phyloP scores from a whole-genome alignment of 2,113 vertebrate species.

The Hyperopisus bebe region DNA sequence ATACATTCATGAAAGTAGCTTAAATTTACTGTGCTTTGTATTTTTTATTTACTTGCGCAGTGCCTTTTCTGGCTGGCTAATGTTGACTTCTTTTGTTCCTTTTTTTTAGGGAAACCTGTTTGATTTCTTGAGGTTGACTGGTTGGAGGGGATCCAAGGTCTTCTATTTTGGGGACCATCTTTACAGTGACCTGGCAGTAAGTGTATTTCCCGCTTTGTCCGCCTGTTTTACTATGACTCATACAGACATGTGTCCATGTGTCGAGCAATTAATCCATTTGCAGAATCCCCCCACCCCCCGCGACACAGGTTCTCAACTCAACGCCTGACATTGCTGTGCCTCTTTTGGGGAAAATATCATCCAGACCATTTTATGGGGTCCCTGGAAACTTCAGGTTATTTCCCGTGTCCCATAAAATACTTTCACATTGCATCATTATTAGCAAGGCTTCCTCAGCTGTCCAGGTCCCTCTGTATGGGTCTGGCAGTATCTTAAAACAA shows the following conservation, averaged over 20 bases:
- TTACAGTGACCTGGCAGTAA: constrained; percentile 91
- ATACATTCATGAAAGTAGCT: neutral
- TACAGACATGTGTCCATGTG: neutral
- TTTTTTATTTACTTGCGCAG: too few species aligned
- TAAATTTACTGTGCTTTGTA: neutral
- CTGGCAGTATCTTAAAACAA: neutral
- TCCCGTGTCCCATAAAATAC: neutral
- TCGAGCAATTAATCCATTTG: neutral
- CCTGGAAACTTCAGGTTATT: neutral
- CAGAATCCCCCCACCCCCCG: too few species aligned
- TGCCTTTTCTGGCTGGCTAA: neutral
- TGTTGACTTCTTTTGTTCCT: neutral
- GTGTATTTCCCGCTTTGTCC: constrained; percentile 36
- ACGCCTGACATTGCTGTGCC: neutral
- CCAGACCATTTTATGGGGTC: neutral
- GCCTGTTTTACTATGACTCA: neutral
- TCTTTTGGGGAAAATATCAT: neutral
- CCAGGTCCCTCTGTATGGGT: neutral
- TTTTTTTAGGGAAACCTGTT: constrained; percentile 82
- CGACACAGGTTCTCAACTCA: neutral
- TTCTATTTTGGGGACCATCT: constrained; percentile 98
- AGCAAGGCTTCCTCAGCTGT: neutral
- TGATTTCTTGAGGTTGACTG: constrained; percentile 84
- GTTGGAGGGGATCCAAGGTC: constrained; percentile 87
- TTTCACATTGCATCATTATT: neutral